Evolutionary conservation across 92 coral and sea anemone genomes (phyloP).

Genomic region (Phenganax marumi): DNA sequence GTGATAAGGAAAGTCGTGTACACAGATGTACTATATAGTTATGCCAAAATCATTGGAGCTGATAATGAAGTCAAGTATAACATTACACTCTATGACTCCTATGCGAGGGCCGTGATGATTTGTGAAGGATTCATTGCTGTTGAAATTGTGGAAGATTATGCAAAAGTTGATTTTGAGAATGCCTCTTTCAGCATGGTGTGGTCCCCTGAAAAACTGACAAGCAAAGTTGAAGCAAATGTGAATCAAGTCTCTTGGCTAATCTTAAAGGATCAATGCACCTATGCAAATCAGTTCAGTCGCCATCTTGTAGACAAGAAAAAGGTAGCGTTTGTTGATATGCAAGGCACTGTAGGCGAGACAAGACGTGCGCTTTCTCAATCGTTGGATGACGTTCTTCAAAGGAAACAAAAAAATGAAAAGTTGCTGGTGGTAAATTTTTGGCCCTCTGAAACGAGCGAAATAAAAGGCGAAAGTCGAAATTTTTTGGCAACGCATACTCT

Average conservation of each 20-base stretch:
- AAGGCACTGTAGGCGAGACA: background rate
- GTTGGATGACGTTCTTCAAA: background rate
- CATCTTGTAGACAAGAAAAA: background rate
- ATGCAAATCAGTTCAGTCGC: constrained; percentile 7
- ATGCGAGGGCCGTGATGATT: constrained; percentile 44
- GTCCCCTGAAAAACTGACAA: constrained; percentile 16
- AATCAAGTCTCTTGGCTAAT: constrained; percentile 6
- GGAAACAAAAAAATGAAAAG: background rate
- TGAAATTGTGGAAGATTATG: constrained; percentile 41
- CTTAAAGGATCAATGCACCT: constrained; percentile 35
- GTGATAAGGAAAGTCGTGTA: background rate
- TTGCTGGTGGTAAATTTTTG: constrained; percentile 50
- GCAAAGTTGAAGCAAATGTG: background rate
- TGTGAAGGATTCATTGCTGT: constrained; percentile 49
- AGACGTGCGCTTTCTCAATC: constrained; percentile 15
- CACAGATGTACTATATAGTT: background rate
- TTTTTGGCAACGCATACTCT: constrained; percentile 35
- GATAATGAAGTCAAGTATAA: constrained; percentile 47
- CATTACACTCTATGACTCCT: constrained; percentile 50
- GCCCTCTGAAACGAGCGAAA: constrained; percentile 52
- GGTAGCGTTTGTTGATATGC: background rate
- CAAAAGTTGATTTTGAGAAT: constrained; percentile 45
- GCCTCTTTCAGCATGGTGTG: constrained; percentile 44
- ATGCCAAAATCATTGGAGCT: constrained; percentile 26
- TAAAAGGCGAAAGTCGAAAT: constrained; percentile 29